phyloP scores from a whole-genome alignment of 2,797 vertebrate species.

The Falco naumanni region DNA sequence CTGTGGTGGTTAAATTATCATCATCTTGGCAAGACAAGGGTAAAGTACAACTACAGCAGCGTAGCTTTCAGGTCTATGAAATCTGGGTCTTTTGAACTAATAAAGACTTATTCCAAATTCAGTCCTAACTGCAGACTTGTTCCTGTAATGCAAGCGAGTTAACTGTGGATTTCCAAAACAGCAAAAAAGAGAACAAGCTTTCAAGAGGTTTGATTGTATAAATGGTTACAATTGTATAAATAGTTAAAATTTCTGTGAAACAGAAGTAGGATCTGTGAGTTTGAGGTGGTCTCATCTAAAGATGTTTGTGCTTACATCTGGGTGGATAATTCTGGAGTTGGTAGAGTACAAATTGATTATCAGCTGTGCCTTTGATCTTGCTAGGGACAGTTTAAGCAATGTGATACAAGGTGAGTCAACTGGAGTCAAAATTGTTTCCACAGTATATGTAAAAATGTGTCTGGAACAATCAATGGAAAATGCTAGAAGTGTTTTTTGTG shows the following conservation, averaged over 20 bases:
- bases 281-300: background rate
- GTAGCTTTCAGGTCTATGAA: background rate
- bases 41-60: background rate
- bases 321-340: background rate
- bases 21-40: background rate
- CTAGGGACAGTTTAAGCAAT: background rate
- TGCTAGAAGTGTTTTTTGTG: background rate
- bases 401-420: background rate
- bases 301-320: background rate
- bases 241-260: background rate
- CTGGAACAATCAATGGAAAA: background rate
- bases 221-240: background rate
- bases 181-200: background rate
- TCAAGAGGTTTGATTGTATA: background rate
- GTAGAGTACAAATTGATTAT: background rate
- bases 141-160: background rate
- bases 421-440: background rate
- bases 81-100: background rate
- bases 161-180: background rate
- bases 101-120: background rate
- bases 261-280: background rate
- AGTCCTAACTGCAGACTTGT: background rate
- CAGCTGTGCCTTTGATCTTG: background rate
- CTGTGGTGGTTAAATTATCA: background rate
- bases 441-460: background rate